phyloP scores from a whole-genome alignment of 2,113 vertebrate genomes.

The Cyrtonyx montezumae region DNA sequence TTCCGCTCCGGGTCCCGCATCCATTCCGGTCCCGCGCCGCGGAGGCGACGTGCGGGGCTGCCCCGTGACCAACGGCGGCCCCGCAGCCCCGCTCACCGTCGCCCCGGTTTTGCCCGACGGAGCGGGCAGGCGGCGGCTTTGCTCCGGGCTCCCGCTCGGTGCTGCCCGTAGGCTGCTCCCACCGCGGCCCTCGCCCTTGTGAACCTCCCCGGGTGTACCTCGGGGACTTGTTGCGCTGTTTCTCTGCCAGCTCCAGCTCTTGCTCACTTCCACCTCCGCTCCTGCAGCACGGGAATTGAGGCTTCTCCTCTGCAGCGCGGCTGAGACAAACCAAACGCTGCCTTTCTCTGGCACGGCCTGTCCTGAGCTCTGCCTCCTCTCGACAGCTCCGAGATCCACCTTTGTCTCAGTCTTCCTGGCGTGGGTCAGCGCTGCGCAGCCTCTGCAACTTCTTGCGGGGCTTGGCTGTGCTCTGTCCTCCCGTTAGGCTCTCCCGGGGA shows the following conservation, averaged over 20 bases:
- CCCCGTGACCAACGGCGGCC: not conserved
- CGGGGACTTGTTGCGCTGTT: conserved; percentile 45
- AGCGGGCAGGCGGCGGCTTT: not conserved
- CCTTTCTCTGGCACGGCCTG: not conserved
- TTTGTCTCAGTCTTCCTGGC: conserved; percentile 19
- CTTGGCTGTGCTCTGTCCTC: not conserved
- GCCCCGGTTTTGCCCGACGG: not conserved
- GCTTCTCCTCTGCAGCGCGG: not conserved
- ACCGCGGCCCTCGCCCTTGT: not conserved
- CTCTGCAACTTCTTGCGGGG: not conserved
- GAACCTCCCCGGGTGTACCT: not conserved
- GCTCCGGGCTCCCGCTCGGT: not conserved
- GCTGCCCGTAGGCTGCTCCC: not conserved
- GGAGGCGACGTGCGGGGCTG: not conserved
- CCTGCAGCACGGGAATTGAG: not conserved
- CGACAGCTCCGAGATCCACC: not conserved
- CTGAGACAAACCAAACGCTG: not conserved
- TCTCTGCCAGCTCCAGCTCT: not conserved
- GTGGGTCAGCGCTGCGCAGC: not conserved
- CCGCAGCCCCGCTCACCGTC: not conserved
- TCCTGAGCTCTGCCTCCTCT: not conserved
- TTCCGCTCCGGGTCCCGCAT: not conserved
- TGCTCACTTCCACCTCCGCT: not conserved
- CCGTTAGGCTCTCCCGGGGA: not conserved
- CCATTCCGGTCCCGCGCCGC: not conserved